These are phyloP conservation scores for Yponomeuta cagnagella DNA, from an alignment of 2,888 invertebrate species.

Conservation along the genomic window DNA sequence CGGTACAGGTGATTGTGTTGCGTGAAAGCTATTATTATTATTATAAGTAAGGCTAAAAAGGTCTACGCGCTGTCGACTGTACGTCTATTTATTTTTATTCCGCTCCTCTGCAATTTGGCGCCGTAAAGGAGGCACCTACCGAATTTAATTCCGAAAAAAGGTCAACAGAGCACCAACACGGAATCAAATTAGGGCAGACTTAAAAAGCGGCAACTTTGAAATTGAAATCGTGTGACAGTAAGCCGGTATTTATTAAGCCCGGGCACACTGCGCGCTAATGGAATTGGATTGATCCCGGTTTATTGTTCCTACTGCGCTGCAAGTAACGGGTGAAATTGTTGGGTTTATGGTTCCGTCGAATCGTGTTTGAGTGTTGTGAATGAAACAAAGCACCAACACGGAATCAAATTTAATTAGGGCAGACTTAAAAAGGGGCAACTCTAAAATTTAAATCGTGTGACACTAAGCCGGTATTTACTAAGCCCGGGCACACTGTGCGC, in stretches of 20 bases:
- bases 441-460: constrained; percentile 32
- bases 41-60: too few species aligned
- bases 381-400: neutral
- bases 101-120: neutral
- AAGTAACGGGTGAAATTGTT: neutral
- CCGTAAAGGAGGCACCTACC: neutral
- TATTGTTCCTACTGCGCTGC: neutral
- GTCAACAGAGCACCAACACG: constrained; percentile 1
- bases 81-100: neutral
- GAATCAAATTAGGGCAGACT: constrained; percentile 25
- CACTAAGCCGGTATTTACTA: constrained; percentile 34
- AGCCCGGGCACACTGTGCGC: constrained; percentile 26
- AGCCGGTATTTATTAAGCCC: constrained; percentile 36
- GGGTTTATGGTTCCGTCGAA: too few species aligned
- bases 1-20: too few species aligned
- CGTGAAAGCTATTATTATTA: too few species aligned
- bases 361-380: too few species aligned
- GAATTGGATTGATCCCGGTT: neutral
- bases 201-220: constrained; percentile 23
- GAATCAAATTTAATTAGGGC: constrained; percentile 22
- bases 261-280: constrained; percentile 19
- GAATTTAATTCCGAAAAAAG: constrained; percentile 1
- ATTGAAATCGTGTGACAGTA: constrained; percentile 33
- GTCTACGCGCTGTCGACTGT: neutral
- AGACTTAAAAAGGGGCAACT: constrained; percentile 24